Evolutionary conservation across 2,113 vertebrate species (phyloP).

Genomic region (Saguinus imperator): DNA sequence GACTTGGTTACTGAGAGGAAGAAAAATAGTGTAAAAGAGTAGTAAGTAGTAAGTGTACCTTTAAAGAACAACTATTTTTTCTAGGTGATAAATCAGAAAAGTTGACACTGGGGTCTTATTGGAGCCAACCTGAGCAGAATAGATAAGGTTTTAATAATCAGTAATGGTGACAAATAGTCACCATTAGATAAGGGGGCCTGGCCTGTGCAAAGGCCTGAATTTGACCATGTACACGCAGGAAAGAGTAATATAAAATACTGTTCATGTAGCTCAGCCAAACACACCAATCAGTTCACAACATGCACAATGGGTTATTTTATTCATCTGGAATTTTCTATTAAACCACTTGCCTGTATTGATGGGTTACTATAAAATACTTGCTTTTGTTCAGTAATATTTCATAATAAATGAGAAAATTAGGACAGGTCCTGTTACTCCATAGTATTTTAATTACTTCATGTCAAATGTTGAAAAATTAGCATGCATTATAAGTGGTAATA

Average conservation of each 20-base stretch:
- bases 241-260: not conserved
- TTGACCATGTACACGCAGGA: not conserved
- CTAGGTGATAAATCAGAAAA: not conserved
- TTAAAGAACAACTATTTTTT: not conserved
- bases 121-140: not conserved
- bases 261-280: not conserved
- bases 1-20: not conserved
- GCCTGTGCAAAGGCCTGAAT: not conserved
- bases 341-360: not conserved
- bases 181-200: not conserved
- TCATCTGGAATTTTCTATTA: not conserved
- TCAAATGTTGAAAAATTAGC: constrained; percentile 66
- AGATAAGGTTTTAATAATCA: not conserved
- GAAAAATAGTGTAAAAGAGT: not conserved
- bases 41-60: not conserved
- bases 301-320: constrained; percentile 8
- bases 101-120: not conserved
- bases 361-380: not conserved
- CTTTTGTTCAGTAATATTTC: constrained; percentile 23
- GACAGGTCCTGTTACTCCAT: constrained; percentile 28
- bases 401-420: constrained; percentile 57
- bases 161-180: not conserved
- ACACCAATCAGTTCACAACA: not conserved
- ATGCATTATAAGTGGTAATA: constrained; percentile 8
- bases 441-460: constrained; percentile 61